A percentile compares a stretch with the other conserved stretches of the same genome.
Evolutionary conservation across 2,797 vertebrate genomes (phyloP).

Genomic region (Pristis pectinata): DNA sequence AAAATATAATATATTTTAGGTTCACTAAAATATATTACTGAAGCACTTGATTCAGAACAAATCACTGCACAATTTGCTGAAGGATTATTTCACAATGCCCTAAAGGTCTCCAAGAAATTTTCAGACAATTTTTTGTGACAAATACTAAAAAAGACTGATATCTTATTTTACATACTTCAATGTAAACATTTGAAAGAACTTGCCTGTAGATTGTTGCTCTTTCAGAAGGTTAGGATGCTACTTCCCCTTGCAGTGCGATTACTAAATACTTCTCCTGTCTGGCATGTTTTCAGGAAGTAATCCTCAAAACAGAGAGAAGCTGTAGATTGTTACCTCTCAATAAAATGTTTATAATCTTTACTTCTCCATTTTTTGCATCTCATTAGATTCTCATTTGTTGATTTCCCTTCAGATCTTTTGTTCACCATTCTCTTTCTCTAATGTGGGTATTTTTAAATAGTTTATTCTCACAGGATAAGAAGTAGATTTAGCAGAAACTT

Average conservation of each 20-base stretch:
- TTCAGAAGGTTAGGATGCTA: not conserved
- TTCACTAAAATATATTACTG: too few species aligned
- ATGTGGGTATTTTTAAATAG: not conserved
- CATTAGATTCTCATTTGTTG: not conserved
- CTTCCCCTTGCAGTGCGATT: not conserved
- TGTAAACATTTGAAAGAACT: not conserved
- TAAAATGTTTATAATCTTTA: not conserved
- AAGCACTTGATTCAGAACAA: not conserved
- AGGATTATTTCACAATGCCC: not conserved
- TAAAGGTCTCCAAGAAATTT: not conserved
- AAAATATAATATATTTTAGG: too few species aligned
- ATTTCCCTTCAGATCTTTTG: not conserved
- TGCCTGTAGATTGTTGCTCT: not conserved
- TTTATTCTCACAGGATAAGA: not conserved
- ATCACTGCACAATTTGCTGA: not conserved
- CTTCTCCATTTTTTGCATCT: not conserved
- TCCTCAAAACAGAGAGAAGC: not conserved
- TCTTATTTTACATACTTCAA: not conserved
- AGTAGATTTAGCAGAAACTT: not conserved
- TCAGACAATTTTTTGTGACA: not conserved
- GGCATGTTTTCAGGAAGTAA: not conserved
- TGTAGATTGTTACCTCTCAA: not conserved
- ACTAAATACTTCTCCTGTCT: not conserved
- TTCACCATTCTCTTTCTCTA: not conserved
- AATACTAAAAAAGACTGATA: too few species aligned